phyloP scores from a whole-genome alignment of 2,113 vertebrate species.

The Cyphomyrus plagiostoma region DNA sequence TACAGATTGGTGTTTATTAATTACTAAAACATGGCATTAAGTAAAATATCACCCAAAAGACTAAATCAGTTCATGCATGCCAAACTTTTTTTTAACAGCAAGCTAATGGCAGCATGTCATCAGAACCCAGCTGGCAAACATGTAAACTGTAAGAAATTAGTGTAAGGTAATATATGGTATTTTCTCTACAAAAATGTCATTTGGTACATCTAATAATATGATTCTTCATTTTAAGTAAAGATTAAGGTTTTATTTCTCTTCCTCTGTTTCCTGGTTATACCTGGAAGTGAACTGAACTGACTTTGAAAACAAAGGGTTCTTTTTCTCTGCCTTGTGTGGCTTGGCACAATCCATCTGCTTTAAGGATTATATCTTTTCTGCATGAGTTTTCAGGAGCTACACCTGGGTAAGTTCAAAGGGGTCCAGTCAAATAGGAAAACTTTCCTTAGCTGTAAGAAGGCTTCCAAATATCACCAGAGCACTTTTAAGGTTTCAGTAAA shows the following conservation, averaged over 20 bases:
- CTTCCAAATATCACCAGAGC: background rate
- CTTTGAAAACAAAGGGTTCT: background rate
- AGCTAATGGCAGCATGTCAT: background rate
- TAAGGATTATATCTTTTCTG: background rate
- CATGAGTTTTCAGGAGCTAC: background rate
- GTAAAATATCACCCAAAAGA: too few relatives aligned
- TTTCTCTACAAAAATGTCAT: background rate
- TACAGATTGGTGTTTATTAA: too few relatives aligned
- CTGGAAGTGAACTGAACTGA: background rate
- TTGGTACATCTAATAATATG: background rate
- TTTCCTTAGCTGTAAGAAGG: background rate
- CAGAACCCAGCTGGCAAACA: background rate
- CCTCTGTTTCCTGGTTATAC: background rate
- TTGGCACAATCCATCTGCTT: background rate
- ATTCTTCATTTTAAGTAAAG: background rate
- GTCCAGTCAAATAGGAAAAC: background rate
- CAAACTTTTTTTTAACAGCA: background rate
- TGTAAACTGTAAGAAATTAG: background rate
- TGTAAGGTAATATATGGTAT: background rate
- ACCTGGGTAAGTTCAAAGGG: slow-evolving; percentile 1
- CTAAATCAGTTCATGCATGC: background rate
- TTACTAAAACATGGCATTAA: too few relatives aligned
- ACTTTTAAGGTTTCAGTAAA: background rate
- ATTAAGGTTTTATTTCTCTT: background rate
- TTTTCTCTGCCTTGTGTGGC: background rate